Evolutionary conservation across 2,888 invertebrate genomes (phyloP).

Genomic region (Invenusta paracnida): DNA sequence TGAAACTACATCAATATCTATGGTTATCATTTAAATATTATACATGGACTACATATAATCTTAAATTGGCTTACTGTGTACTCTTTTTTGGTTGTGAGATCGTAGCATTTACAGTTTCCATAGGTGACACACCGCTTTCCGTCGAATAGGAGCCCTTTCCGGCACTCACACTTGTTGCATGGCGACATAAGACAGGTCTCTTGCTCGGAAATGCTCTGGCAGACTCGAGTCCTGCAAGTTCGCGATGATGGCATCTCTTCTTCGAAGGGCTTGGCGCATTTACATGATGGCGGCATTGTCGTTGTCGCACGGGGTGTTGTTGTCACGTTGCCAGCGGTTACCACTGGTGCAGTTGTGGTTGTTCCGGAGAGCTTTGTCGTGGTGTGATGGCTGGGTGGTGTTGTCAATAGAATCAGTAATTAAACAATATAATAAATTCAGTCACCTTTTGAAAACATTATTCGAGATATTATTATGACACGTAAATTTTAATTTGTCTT

Average conservation of each 20-base stretch:
- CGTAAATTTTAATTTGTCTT: too few species aligned
- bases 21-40: not conserved
- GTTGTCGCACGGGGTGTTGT: not conserved
- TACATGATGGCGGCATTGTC: not conserved
- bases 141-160: constrained; percentile 13
- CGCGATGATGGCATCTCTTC: not conserved
- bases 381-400: too few species aligned
- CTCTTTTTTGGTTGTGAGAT: too few species aligned
- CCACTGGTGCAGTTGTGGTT: too few species aligned
- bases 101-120: constrained; percentile 27
- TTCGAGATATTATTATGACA: too few species aligned
- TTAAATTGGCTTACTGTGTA: too few species aligned
- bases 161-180: constrained; percentile 33
- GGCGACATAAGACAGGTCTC: not conserved
- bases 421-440: too few species aligned
- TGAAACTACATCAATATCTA: not conserved
- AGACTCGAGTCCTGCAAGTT: not conserved
- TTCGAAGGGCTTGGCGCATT: constrained; percentile 29
- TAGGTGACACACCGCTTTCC: constrained; percentile 24
- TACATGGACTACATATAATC: too few species aligned
- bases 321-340: too few species aligned
- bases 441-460: too few species aligned
- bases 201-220: not conserved
- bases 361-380: too few species aligned
- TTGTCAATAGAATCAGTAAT: too few species aligned